A percentile compares a stretch with the other conserved stretches of the same genome.
Conservation (phyloP, 2,888 invertebrate species). For the Dicranocentrus wangi region DNA sequence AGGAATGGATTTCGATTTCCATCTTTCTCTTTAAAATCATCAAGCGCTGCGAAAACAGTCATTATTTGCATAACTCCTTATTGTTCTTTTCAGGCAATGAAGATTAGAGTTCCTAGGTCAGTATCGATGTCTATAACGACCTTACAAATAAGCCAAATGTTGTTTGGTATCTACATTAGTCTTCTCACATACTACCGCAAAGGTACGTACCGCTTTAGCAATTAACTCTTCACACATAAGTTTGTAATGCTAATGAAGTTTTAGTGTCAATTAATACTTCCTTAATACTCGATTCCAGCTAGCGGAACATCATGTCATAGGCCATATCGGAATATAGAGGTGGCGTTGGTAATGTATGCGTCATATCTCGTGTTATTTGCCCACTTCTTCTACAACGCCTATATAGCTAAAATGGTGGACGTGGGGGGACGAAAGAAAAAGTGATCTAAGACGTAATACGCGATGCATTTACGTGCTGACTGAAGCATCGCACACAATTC, state of each 20-base stretch:
- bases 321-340: slow-evolving; percentile 86
- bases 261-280: background rate
- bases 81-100: slow-evolving; percentile 84
- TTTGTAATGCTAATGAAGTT: background rate
- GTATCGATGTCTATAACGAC: slow-evolving; percentile 93
- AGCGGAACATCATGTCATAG: slow-evolving; percentile 85
- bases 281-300: slow-evolving; percentile 7
- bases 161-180: slow-evolving; percentile 91
- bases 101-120: slow-evolving; percentile 86
- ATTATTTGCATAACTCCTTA: no score
- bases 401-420: slow-evolving; percentile 75
- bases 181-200: slow-evolving; percentile 85
- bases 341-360: slow-evolving; percentile 93
- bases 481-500: no score
- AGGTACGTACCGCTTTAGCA: slow-evolving; percentile 74
- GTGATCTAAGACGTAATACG: background rate
- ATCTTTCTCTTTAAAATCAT: no score
- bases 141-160: slow-evolving; percentile 94
- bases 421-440: background rate
- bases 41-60: no score
- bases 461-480: no score
- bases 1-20: no score
- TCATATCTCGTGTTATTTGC: slow-evolving; percentile 95
- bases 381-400: slow-evolving; percentile 93
- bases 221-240: background rate